Evolutionary conservation across 2,797 vertebrate genomes (phyloP).

Genomic region (Syncerus caffer): DNA sequence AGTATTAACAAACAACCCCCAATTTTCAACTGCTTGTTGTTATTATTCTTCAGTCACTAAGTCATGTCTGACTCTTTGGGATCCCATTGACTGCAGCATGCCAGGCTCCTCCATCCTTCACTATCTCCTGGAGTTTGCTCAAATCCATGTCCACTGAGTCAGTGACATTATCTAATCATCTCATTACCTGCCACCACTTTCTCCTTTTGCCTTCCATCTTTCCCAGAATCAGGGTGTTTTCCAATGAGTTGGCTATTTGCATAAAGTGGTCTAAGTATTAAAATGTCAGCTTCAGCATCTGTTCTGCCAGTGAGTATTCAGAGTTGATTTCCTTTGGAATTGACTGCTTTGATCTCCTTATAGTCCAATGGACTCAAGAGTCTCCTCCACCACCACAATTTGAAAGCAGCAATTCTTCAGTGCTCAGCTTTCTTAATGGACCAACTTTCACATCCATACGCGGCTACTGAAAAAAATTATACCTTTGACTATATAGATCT

Average conservation of each 20-base stretch:
- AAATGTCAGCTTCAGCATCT: background rate
- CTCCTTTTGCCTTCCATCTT: background rate
- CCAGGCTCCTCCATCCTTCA: background rate
- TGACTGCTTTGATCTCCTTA: background rate
- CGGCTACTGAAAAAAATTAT: background rate
- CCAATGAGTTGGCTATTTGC: background rate
- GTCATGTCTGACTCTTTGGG: background rate
- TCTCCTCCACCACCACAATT: background rate
- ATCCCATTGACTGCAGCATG: background rate
- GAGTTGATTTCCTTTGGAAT: background rate
- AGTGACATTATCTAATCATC: background rate
- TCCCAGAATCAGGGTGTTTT: background rate
- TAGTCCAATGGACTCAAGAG: background rate
- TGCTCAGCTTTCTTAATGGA: background rate
- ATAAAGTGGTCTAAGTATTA: background rate
- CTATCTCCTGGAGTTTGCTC: background rate
- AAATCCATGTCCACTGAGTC: background rate
- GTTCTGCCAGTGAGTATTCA: background rate
- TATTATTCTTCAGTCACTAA: background rate
- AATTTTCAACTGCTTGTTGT: background rate
- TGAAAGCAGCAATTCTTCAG: background rate
- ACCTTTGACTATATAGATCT: background rate
- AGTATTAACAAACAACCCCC: background rate
- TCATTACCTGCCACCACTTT: background rate
- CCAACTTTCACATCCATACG: background rate